These are phyloP conservation scores for Nomada lathburiana DNA, from an alignment of 2,888 invertebrate genomes.

Conservation along the genomic window DNA sequence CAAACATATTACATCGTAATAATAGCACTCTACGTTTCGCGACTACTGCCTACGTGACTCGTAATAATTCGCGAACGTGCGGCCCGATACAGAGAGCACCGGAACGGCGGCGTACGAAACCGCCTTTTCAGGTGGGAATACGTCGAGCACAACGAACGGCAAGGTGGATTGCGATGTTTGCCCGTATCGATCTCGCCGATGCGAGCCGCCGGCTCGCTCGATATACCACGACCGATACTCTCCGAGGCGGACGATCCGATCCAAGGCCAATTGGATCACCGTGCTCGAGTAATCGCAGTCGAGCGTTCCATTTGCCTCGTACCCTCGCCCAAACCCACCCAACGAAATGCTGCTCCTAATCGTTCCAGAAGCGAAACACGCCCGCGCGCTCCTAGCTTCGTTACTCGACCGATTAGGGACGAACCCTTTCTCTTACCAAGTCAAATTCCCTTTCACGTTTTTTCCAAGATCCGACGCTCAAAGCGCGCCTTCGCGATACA, in stretches of 20 bases:
- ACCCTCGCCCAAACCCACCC: slow-evolving; percentile 36
- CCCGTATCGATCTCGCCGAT: slow-evolving; percentile 45
- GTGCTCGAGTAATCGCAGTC: slow-evolving; percentile 46
- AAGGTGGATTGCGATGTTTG: slow-evolving; percentile 26
- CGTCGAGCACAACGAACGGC: not conserved
- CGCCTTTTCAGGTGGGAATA: slow-evolving; percentile 43
- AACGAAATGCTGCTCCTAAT: slow-evolving; percentile 56
- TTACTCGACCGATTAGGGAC: slow-evolving; percentile 22
- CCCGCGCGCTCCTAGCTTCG: slow-evolving; percentile 5
- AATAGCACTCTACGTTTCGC: slow-evolving; percentile 72
- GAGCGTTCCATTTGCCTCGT: slow-evolving; percentile 53
- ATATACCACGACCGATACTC: slow-evolving; percentile 31
- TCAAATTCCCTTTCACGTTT: slow-evolving; percentile 31
- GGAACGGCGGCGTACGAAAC: slow-evolving; percentile 40
- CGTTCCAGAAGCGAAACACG: slow-evolving; percentile 57
- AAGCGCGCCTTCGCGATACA: not conserved
- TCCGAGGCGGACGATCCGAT: slow-evolving; percentile 24
- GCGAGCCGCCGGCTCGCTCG: slow-evolving; percentile 24
- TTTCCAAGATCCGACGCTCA: not conserved
- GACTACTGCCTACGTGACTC: slow-evolving; percentile 76
- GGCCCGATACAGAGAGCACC: slow-evolving; percentile 37
- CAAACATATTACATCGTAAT: slow-evolving; percentile 74
- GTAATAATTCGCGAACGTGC: slow-evolving; percentile 75
- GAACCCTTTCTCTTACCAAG: slow-evolving; percentile 17
- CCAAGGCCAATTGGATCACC: slow-evolving; percentile 57